Conservation (phyloP, 2,888 invertebrate species). For the Trichopria drosophilae region DNA sequence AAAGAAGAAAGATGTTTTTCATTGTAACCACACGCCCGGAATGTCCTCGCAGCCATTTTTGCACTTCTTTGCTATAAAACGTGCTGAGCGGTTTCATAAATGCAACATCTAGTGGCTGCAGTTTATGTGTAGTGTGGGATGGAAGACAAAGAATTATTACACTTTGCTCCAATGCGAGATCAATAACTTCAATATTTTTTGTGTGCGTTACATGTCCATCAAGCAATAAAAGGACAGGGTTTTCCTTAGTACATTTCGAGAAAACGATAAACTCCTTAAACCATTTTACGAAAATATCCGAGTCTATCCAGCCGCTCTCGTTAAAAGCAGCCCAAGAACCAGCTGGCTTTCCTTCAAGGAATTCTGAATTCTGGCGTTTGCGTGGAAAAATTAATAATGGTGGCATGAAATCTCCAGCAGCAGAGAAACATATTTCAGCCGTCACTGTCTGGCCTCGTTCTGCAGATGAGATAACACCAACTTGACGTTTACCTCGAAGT, state of each 20-base stretch:
- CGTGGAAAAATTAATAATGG: constrained; percentile 9
- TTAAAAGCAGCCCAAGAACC: constrained; percentile 7
- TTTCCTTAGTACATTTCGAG: constrained; percentile 39
- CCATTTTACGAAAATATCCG: constrained; percentile 35
- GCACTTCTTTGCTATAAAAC: constrained; percentile 38
- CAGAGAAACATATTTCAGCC: constrained; percentile 40
- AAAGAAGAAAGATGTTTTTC: constrained; percentile 39
- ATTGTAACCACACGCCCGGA: constrained; percentile 41
- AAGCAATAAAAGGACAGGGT: constrained; percentile 45
- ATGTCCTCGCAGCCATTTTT: constrained; percentile 35
- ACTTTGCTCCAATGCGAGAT: constrained; percentile 37
- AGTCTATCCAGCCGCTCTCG: not conserved
- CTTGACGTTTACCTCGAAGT: constrained; percentile 38
- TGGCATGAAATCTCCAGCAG: constrained; percentile 34
- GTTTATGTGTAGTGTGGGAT: constrained; percentile 42
- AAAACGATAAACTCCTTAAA: constrained; percentile 52
- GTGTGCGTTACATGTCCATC: constrained; percentile 50
- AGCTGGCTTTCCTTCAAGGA: not conserved
- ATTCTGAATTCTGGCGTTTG: constrained; percentile 17
- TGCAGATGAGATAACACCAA: constrained; percentile 41
- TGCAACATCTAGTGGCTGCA: constrained; percentile 41
- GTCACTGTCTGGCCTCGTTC: constrained; percentile 42
- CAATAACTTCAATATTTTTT: constrained; percentile 44
- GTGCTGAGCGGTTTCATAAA: constrained; percentile 40
- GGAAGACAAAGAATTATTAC: constrained; percentile 49